Base-by-base conservation (phyloP, 92 coral and sea anemone species). In the Isaurus tuberculatus region DNA sequence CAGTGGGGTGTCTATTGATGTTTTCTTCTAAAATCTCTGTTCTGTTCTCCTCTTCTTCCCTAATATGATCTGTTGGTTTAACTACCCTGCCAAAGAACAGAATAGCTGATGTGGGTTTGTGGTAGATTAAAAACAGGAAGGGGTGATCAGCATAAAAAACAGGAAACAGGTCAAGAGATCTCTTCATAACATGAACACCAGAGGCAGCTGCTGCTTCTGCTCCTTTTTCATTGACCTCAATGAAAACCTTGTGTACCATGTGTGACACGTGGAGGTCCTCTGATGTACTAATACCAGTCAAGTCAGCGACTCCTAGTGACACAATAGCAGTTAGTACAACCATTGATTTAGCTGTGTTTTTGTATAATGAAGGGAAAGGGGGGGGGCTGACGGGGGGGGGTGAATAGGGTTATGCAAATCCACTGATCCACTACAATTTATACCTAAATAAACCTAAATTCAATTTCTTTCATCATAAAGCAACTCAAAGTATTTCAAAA, bases 131-230 rank as follows among this genome's bases (percentile, higher is more conserved):
- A 70, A 95, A 95, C 55, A 95, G 53, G 51, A 95, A 95, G 0
- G 98, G 98, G 44, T 95, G 98, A 85, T 92, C 91, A 30, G 95
- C 97, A 65, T 80, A 81, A 75, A 95, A 93, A 8, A 70, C 92
- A 25, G 97, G 93, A 85, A 84, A 87, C 69, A 87, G 63, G 48
- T 89, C 97, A 17, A 95, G 42, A 11, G 94, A 93, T 80, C 94
- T 74, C 78, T 85, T 88, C 83, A 65, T 86, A 82, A 91, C 53
- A 1, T 79, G 65, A 8, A 91, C 86, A 7, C 94, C 97, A 0
- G 98, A 80, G 5, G 97, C 93, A 9, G 98, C 98, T 0, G 98
- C 92, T 0, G 98, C 97, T 60, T 92, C 97, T 10, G 98, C 85
- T 27, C 98, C 98, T 68, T 83, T 65, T 73, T 95, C 98, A 69